Evolutionary conservation across 2,797 vertebrate genomes (phyloP), one percentile per base, ranked within the genome.

Genomic region (Tiaroga cobitis): DNA sequence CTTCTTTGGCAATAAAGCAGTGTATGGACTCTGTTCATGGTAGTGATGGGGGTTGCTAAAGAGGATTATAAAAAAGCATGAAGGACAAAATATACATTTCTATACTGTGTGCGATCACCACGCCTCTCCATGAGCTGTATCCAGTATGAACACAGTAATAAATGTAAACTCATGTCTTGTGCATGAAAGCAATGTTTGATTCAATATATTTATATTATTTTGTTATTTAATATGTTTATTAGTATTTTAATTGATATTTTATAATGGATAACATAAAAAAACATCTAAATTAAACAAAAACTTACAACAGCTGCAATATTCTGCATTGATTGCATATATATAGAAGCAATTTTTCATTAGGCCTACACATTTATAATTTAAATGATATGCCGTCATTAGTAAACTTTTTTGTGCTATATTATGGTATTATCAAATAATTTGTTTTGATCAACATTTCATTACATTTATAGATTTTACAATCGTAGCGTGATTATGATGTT

Each of bases 41-140:
- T 19, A 18, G 37, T 41, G 24, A 26, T 16, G 24, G 24, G 3
- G 46, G 43, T 56, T 73, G 10, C 10, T 59, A 61, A 80, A 82
- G 26, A 82, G 11, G 68, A 82, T 82, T 46, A 73, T 72, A 32
- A 73, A 59, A 59, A 18, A 32, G 51, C 67, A 43, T 32, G 34
- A 82, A 82, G 68, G 68, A 32, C 80, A 46, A 80, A 59, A 72
- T 2, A 72, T 72, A 56, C n/a, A 72, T 46, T 61, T 13, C 34
- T 56, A n/a, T 26, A 24, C 3, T 41, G 54, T 61, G 16, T 41
- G 41, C 34, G 61, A 41, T 59, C 54, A 61, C 54, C 15, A 8
- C 1, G 21, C 0, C 5, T 39, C 51, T 56, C 74, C n/a, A 13
- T 37, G 13, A 61, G 34, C 2, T 59, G 54, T 24, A 18, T 59